Evolutionary conservation across 2,113 vertebrate species (phyloP).

Genomic region (Serinus canaria): DNA sequence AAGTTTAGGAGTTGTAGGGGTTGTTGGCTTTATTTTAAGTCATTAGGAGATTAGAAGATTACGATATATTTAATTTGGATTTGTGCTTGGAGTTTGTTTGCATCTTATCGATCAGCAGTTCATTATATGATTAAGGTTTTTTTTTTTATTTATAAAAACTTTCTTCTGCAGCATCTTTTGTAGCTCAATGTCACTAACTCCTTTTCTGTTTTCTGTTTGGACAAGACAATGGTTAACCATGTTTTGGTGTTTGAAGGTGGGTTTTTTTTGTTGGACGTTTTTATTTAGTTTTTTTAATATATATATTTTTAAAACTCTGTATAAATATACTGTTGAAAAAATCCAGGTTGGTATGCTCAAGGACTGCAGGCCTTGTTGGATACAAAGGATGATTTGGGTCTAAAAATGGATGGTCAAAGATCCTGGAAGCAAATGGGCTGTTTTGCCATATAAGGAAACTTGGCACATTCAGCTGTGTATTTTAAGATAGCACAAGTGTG

Average conservation of each 20-base stretch:
- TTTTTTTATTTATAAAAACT: not conserved
- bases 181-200: not conserved
- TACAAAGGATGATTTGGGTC: slow-evolving; percentile 65
- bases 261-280: not conserved
- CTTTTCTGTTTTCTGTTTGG: not conserved
- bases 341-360: not conserved
- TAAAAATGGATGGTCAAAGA: slow-evolving; percentile 79
- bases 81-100: not conserved
- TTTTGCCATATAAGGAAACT: slow-evolving; percentile 82
- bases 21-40: not conserved
- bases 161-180: not conserved
- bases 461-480: slow-evolving; percentile 74
- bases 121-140: not conserved
- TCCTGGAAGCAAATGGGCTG: slow-evolving; percentile 73
- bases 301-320: not conserved
- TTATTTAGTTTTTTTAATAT: not conserved
- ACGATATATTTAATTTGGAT: not conserved
- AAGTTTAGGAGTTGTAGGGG: not conserved
- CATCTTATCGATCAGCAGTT: not conserved
- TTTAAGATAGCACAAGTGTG: slow-evolving; percentile 76
- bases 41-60: not conserved
- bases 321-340: not conserved
- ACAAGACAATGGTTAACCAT: not conserved
- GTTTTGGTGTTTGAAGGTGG: not conserved
- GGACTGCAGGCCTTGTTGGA: slow-evolving; percentile 6